Evolutionary conservation across 2,113 vertebrate species (phyloP).

Genomic region (Daphoenositta chrysoptera): DNA sequence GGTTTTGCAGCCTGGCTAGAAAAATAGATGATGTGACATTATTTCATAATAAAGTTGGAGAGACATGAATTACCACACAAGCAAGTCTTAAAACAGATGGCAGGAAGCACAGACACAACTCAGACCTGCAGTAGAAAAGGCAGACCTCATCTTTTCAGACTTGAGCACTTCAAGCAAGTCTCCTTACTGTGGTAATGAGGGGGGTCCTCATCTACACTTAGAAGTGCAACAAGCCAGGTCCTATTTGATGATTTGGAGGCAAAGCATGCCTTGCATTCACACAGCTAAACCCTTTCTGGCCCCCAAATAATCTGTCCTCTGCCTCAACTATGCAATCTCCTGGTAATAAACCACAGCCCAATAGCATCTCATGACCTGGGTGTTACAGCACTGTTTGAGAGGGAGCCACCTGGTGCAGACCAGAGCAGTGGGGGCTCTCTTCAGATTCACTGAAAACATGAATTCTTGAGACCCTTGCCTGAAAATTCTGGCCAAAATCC

Average conservation of each 20-base stretch:
- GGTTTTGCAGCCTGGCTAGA: neutral
- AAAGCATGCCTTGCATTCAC: neutral
- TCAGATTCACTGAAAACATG: neutral
- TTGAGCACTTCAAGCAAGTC: neutral
- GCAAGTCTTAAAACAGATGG: neutral
- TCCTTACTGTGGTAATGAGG: neutral
- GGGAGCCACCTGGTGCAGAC: rapidly evolving
- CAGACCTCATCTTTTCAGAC: neutral
- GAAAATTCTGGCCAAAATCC: neutral
- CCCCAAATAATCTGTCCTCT: neutral
- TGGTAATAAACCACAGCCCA: neutral
- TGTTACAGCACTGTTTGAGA: neutral
- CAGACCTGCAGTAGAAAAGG: neutral
- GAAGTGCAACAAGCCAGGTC: neutral
- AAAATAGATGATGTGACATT: neutral
- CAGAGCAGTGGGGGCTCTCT: neutral
- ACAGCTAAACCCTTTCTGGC: neutral
- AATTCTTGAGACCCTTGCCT: neutral
- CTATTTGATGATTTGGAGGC: neutral
- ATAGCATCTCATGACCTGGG: neutral
- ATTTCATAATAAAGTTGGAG: neutral
- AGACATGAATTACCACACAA: neutral
- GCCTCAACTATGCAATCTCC: neutral
- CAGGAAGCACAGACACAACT: neutral
- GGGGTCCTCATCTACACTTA: neutral